A percentile compares a stretch with the other conserved stretches of the same genome.
Conservation (phyloP, 64 coral and sea anemone genomes). For the Orbicella faveolata region DNA sequence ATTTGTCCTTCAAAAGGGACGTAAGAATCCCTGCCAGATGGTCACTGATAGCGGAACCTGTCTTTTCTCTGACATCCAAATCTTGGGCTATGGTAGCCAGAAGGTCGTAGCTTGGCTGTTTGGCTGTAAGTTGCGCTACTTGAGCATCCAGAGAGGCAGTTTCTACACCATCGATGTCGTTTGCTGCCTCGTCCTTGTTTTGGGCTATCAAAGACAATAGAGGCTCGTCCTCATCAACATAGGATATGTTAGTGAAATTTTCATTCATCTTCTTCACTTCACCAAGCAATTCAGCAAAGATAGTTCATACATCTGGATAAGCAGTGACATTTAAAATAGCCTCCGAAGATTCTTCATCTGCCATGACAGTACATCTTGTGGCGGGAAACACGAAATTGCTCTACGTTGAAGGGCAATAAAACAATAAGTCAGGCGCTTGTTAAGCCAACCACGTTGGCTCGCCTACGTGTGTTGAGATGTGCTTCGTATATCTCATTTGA, state of each 20-base stretch:
- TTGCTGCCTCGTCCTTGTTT: not conserved
- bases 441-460: conserved; percentile 20
- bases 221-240: no score
- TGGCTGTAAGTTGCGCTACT: not conserved
- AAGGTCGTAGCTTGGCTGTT: not conserved
- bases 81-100: conserved; percentile 13
- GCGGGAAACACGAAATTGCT: not conserved
- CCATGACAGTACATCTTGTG: not conserved
- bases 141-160: not conserved
- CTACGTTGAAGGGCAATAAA: not conserved
- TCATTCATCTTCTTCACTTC: conserved; percentile 20
- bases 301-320: not conserved
- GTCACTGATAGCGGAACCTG: not conserved
- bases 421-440: not conserved
- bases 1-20: conserved; percentile 31
- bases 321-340: no score
- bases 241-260: not conserved
- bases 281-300: not conserved
- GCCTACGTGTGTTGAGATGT: not conserved
- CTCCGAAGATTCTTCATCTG: not conserved
- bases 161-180: not conserved
- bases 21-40: not conserved
- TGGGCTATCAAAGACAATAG: no score
- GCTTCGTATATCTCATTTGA: not conserved
- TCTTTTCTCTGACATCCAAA: conserved; percentile 45